Conservation (phyloP, 2,888 invertebrate species). For the Serripes groenlandicus region DNA sequence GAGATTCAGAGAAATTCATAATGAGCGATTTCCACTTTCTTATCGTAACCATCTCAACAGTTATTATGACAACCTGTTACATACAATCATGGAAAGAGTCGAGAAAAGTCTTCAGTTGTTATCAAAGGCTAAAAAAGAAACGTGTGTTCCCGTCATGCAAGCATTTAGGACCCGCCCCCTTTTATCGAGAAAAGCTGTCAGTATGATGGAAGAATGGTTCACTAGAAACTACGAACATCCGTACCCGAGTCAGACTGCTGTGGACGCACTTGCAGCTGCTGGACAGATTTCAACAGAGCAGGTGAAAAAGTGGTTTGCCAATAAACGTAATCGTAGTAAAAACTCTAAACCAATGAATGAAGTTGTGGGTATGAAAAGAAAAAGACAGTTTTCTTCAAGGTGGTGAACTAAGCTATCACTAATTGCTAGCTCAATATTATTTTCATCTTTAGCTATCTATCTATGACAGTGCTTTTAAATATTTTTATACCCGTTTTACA, state of each 20-base stretch:
- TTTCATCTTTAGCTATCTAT: too few species aligned
- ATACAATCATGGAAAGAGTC: slow-evolving; percentile 69
- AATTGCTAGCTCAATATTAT: too few species aligned
- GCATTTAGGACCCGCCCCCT: slow-evolving; percentile 61
- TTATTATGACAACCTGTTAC: slow-evolving; percentile 71
- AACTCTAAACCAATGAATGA: slow-evolving; percentile 72
- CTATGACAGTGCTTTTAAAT: too few species aligned
- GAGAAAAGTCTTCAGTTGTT: slow-evolving; percentile 65
- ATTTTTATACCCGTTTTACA: too few species aligned
- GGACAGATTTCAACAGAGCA: slow-evolving; percentile 74
- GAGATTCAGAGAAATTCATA: slow-evolving; percentile 65
- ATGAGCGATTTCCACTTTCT: slow-evolving; percentile 45
- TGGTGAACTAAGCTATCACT: too few species aligned
- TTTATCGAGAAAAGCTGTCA: slow-evolving; percentile 67
- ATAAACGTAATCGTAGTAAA: slow-evolving; percentile 77
- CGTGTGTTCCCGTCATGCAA: slow-evolving; percentile 17
- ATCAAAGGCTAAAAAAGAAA: slow-evolving; percentile 50
- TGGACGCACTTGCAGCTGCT: slow-evolving; percentile 67
- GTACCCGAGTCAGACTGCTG: slow-evolving; percentile 71
- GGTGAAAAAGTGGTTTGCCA: slow-evolving; percentile 83
- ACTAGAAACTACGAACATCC: slow-evolving; percentile 76
- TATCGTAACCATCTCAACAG: slow-evolving; percentile 67
- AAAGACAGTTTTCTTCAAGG: slow-evolving; percentile 60
- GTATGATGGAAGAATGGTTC: slow-evolving; percentile 78
- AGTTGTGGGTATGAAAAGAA: slow-evolving; percentile 64